Conservation (phyloP, 2,113 vertebrate genomes). For the Mirounga angustirostris region DNA sequence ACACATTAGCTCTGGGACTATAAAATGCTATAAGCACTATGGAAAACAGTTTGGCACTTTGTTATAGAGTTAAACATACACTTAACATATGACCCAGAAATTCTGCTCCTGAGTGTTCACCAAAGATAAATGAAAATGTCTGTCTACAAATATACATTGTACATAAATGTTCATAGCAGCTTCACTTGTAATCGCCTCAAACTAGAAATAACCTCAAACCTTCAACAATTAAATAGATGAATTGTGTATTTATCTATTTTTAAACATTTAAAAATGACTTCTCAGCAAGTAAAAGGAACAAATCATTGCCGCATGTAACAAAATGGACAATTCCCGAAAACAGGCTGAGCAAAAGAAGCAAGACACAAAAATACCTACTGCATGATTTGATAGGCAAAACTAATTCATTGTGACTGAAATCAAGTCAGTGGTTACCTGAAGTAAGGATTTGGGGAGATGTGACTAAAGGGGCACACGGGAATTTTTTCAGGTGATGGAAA, state of each 20-base stretch:
- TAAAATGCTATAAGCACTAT: background rate
- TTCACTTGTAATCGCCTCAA: background rate
- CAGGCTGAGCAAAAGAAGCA: background rate
- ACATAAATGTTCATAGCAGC: background rate
- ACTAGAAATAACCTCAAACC: background rate
- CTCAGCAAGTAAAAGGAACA: background rate
- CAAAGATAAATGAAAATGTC: background rate
- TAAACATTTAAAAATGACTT: background rate
- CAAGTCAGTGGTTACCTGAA: background rate
- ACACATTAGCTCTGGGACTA: rapidly evolving
- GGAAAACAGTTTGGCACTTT: background rate
- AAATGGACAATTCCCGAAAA: background rate
- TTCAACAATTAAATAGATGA: background rate
- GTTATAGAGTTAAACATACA: background rate
- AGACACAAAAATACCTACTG: background rate
- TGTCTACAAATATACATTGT: background rate
- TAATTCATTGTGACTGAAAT: background rate
- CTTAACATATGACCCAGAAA: background rate
- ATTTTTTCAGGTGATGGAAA: background rate
- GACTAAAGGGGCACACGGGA: background rate
- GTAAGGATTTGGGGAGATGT: background rate
- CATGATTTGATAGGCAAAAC: background rate
- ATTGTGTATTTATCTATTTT: background rate
- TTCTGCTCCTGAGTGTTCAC: background rate
- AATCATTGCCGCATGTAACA: background rate